These are phyloP conservation scores for Perithous albicinctus DNA, from an alignment of 2,888 invertebrate species.

Conservation along the genomic window DNA sequence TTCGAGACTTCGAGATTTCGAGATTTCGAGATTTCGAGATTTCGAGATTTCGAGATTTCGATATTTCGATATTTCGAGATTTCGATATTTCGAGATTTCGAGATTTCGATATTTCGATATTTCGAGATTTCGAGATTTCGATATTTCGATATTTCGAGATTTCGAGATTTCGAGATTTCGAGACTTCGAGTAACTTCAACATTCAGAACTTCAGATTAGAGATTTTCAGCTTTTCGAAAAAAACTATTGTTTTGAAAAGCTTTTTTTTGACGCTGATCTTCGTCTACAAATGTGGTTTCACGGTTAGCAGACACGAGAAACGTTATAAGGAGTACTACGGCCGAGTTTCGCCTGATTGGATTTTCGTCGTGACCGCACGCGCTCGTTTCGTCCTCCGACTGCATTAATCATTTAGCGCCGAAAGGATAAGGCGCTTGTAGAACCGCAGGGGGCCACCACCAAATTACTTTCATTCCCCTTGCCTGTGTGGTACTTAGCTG, in stretches of 20 bases:
- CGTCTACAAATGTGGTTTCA: background rate
- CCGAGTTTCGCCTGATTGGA: slow-evolving; percentile 70
- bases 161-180: background rate
- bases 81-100: no score
- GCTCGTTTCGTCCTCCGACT: slow-evolving; percentile 49
- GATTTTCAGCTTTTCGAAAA: background rate
- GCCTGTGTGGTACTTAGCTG: slow-evolving; percentile 32
- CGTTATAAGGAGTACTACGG: slow-evolving; percentile 7
- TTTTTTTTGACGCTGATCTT: background rate
- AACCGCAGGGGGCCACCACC: slow-evolving; percentile 57
- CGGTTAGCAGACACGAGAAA: background rate
- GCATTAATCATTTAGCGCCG: slow-evolving; percentile 69
- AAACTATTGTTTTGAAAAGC: background rate
- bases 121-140: no score
- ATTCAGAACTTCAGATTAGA: background rate
- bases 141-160: no score
- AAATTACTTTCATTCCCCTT: slow-evolving; percentile 59
- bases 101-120: no score
- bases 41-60: no score
- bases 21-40: no score
- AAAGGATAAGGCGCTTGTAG: slow-evolving; percentile 41
- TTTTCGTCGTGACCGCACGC: slow-evolving; percentile 71
- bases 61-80: no score
- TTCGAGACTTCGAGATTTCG: no score
- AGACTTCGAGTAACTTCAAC: background rate